These are phyloP conservation scores for Bombus ignitus DNA, from an alignment of 1,140 invertebrate species.

Conservation along the genomic window DNA sequence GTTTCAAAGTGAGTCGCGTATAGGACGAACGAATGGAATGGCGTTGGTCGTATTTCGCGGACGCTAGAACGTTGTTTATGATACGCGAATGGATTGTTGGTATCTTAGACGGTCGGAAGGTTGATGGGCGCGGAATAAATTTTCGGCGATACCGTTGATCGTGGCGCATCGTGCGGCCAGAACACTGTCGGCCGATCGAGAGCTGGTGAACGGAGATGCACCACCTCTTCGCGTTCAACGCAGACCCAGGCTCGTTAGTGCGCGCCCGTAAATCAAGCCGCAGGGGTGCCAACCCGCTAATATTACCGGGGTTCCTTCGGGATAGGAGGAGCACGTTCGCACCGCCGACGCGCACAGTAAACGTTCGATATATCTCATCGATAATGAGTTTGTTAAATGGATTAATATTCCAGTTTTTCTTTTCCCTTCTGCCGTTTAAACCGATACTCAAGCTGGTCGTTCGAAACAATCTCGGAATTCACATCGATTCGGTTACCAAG, in stretches of 20 bases:
- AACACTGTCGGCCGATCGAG: conserved; percentile 46
- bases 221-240: conserved; percentile 51
- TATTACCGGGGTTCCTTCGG: conserved; percentile 70
- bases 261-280: conserved; percentile 80
- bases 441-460: background rate
- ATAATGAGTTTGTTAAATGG: conserved; percentile 82
- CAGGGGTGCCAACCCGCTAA: conserved; percentile 81
- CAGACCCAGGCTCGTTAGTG: conserved; percentile 76
- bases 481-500: background rate
- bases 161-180: conserved; percentile 39
- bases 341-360: conserved; percentile 77
- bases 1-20: too few species aligned
- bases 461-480: conserved; percentile 2
- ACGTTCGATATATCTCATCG: conserved; percentile 81
- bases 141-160: conserved; percentile 54
- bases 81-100: background rate
- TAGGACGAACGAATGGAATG: background rate
- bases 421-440: conserved; percentile 14
- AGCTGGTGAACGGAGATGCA: conserved; percentile 58
- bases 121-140: conserved; percentile 23
- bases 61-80: background rate
- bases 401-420: conserved; percentile 76
- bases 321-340: conserved; percentile 75
- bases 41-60: background rate
- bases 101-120: background rate